Evolutionary conservation across 2,797 vertebrate genomes (phyloP), one percentile per base, ranked within the genome.

Genomic region (Hydrophis major): DNA sequence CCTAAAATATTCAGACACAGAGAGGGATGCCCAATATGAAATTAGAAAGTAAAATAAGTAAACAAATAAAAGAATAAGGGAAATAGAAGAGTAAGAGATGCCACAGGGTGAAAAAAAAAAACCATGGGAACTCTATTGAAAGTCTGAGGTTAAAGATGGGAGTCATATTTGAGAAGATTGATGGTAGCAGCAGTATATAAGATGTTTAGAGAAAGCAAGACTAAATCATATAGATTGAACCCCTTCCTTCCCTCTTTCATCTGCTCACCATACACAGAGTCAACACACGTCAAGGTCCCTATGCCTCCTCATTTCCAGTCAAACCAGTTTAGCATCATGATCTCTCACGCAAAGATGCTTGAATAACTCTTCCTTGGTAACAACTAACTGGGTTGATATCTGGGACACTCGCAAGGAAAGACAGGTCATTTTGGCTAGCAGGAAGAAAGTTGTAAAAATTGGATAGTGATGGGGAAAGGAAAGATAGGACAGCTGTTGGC

Each of bases 261-360:
- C 86, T 28, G n/a, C 32, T 91, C 69, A 89, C 86, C n/a, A 91
- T 28, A 55, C n/a, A 91, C n/a, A 42, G 1, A 27, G 66, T 86
- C 87, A 88, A 91, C 50, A 86, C 74, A 89, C 28, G 10, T 60
- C 59, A 28, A 27, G 16, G 74, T 55, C 69, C 74, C 14, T 28
- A 69, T 6, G 11, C 88, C 63, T 32, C 20, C 50, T 57, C 47
- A n/a, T 90, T 94, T 91, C 89, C 74, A 78, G 89, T 66, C n/a
- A 89, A 94, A 94, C 92, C 92, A 89, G 93, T 94, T 91, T 61
- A 89, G 86, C 89, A 69, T 37, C 66, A 32, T 90, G 59, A 91
- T 59, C 53, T 89, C 53, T 55, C 18, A 87, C 12, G 60, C 89
- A 87, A 87, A 18, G 87, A 86, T 60, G 92, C 42, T 63, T 55